Conservation (phyloP, 2,113 vertebrate species). For the Craseonycteris thonglongyai region DNA sequence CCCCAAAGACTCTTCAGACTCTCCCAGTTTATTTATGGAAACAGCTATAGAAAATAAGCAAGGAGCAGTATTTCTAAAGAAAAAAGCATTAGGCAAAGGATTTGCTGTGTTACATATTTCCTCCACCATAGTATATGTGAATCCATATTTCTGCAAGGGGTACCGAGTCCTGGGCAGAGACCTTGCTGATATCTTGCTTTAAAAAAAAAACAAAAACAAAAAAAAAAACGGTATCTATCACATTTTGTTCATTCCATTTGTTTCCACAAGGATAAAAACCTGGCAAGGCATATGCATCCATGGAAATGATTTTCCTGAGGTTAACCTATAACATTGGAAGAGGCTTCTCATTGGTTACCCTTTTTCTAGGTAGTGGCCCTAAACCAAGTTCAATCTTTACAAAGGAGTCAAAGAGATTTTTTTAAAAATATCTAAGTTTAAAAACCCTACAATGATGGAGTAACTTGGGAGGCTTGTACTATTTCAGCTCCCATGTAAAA, state of each 20-base stretch:
- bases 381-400: neutral
- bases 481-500: neutral
- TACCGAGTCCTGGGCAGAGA: neutral
- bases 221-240: neutral
- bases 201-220: neutral
- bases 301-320: neutral
- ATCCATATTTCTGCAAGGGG: neutral
- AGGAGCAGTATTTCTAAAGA: neutral
- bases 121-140: neutral
- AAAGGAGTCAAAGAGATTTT: neutral
- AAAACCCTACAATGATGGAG: neutral
- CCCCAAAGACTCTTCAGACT: neutral
- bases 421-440: neutral
- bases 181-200: neutral
- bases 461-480: neutral
- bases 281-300: neutral
- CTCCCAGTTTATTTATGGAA: neutral
- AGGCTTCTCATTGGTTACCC: neutral
- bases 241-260: neutral
- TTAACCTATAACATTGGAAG: neutral
- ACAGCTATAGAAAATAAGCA: neutral
- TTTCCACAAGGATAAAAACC: neutral
- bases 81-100: neutral
- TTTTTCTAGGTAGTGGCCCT: neutral
- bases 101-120: neutral